A percentile compares a stretch with the other conserved stretches of the same genome.
Conservation (phyloP, 2,888 invertebrate species). For the Caenorhabditis sp. region DNA sequence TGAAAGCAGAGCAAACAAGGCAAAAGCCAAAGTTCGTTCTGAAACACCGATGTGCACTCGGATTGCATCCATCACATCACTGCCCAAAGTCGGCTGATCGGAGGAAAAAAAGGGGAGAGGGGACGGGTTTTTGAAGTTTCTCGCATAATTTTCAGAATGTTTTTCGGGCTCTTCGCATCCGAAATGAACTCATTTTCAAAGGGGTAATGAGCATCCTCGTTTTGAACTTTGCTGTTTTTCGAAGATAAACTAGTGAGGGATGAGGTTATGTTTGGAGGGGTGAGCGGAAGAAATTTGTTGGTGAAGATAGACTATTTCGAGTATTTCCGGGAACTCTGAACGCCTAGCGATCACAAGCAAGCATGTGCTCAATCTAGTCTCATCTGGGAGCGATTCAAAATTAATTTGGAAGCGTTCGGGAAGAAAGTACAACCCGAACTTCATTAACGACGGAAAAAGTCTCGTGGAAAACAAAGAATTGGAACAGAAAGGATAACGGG, state of each 20-base stretch:
- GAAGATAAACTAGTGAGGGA: not conserved
- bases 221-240: not conserved
- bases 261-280: not conserved
- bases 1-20: constrained; percentile 11
- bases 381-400: too few relatives aligned
- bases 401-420: too few relatives aligned
- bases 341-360: too few relatives aligned
- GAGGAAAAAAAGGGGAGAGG: not conserved
- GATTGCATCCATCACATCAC: constrained; percentile 1
- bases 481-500: not conserved
- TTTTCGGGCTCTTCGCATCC: not conserved
- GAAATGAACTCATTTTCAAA: not conserved
- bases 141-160: not conserved
- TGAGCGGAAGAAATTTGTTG: too few relatives aligned
- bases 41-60: constrained; percentile 9
- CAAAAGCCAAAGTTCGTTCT: constrained; percentile 34
- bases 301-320: too few relatives aligned
- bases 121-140: not conserved
- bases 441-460: not conserved
- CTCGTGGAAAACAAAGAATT: not conserved
- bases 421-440: not conserved
- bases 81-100: not conserved
- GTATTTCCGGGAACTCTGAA: too few relatives aligned
- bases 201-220: not conserved
- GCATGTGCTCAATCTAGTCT: too few relatives aligned